These are phyloP conservation scores for Tragopan temminckii DNA, from an alignment of 2,797 vertebrate species.

Conservation along the genomic window DNA sequence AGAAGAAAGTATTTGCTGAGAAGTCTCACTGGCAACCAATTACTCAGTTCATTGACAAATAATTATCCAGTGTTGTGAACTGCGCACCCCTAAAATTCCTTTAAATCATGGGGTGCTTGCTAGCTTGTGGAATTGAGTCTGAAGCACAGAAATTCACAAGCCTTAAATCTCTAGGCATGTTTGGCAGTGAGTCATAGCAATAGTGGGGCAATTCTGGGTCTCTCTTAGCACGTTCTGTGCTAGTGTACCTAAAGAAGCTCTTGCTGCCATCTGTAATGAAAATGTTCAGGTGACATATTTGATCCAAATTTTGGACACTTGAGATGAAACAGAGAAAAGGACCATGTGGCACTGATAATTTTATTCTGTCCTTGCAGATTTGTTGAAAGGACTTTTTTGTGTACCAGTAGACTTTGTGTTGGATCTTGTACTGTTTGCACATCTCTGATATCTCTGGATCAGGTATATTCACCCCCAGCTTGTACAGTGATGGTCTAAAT, in stretches of 20 bases:
- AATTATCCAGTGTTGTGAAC: background rate
- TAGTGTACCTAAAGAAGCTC: background rate
- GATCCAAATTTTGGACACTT: background rate
- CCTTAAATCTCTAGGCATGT: conserved; percentile 9
- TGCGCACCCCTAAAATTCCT: background rate
- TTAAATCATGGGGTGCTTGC: background rate
- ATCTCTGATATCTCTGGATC: background rate
- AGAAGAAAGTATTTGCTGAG: background rate
- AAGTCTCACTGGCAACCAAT: background rate
- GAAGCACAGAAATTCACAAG: background rate
- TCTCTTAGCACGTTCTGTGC: background rate
- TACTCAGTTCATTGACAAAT: conserved; percentile 1
- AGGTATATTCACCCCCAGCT: background rate
- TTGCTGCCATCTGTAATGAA: background rate
- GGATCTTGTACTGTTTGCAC: background rate
- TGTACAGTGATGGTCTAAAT: background rate
- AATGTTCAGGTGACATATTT: background rate
- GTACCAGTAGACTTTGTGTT: background rate
- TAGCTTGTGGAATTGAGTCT: background rate
- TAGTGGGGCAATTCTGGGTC: background rate
- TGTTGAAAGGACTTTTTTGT: conserved; percentile 22
- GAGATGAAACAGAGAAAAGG: conserved; percentile 1
- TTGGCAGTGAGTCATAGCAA: background rate
- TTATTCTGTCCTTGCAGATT: conserved; percentile 14
- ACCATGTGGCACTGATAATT: background rate